Percentiles rank a stretch among this genome's conserved stretches.
phyloP scores from a whole-genome alignment of 1,140 invertebrate genomes.

The Caenorhabditis tropicalis region DNA sequence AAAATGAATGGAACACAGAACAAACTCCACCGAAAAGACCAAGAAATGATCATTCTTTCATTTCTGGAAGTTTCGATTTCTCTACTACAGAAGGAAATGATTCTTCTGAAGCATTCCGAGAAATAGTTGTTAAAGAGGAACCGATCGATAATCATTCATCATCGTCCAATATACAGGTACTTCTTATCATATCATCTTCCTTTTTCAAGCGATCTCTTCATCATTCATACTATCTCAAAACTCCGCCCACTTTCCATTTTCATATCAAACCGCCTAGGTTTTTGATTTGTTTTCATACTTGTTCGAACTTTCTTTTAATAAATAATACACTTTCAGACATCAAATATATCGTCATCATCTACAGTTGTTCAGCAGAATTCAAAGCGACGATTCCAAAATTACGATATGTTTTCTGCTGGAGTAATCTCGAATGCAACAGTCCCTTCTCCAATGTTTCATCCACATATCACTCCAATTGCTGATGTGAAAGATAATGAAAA shows the following conservation, averaged over 20 bases:
- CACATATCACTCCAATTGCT: slow-evolving; percentile 89
- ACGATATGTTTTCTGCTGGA: slow-evolving; percentile 44
- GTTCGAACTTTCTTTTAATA: background rate
- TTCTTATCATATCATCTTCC: background rate
- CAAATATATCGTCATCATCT: background rate
- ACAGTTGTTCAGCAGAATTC: background rate
- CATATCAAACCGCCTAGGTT: slow-evolving; percentile 13
- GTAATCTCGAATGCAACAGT: slow-evolving; percentile 31
- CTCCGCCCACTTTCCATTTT: background rate
- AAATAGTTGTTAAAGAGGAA: background rate
- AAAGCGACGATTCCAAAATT: background rate
- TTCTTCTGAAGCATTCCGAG: too few species aligned
- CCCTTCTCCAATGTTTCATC: slow-evolving; percentile 48
- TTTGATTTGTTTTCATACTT: slow-evolving; percentile 21
- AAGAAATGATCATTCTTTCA: too few species aligned
- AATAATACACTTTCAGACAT: background rate
- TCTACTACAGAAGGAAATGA: background rate
- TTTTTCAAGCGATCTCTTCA: background rate
- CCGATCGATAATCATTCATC: slow-evolving; percentile 6
- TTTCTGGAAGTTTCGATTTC: too few species aligned
- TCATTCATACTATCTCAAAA: background rate
- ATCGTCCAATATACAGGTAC: background rate
- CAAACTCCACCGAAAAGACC: too few species aligned
- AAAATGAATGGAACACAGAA: background rate
- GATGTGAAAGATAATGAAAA: slow-evolving; percentile 93